phyloP scores from a whole-genome alignment of 1,140 invertebrate species.

The Drosophila tsacasi region DNA sequence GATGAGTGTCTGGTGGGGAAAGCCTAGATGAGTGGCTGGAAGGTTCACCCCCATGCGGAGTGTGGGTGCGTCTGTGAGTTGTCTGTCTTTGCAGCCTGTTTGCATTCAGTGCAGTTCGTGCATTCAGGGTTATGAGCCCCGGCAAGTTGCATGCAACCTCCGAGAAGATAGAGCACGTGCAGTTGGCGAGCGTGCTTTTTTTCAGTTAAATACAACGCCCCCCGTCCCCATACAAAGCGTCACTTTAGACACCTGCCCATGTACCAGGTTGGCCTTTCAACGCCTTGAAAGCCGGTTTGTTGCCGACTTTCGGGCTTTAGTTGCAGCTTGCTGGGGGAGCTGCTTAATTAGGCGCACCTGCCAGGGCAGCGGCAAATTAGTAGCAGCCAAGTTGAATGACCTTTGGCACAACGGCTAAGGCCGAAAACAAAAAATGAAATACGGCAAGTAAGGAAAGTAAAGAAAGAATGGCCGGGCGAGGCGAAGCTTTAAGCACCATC shows the following conservation, averaged over 20 bases:
- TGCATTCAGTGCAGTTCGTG: constrained; percentile 68
- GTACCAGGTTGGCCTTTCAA: constrained; percentile 42
- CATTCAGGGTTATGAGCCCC: constrained; percentile 78
- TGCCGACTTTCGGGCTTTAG: constrained; percentile 62
- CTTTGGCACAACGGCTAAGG: constrained; percentile 39
- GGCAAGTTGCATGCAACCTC: constrained; percentile 61
- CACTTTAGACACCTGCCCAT: constrained; percentile 78
- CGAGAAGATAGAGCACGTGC: constrained; percentile 70
- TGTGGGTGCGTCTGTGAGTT: constrained; percentile 65
- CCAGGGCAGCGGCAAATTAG: constrained; percentile 57
- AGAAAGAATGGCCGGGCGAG: constrained; percentile 26
- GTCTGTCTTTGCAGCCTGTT: constrained; percentile 55
- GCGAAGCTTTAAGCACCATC: constrained; percentile 6
- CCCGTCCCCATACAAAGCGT: constrained; percentile 59
- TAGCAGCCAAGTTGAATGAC: constrained; percentile 70
- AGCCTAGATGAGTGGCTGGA: background rate
- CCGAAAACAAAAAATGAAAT: constrained; percentile 24
- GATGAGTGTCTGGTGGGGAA: background rate
- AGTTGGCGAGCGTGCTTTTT: constrained; percentile 37
- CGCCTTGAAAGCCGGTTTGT: constrained; percentile 31
- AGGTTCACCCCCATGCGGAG: constrained; percentile 2
- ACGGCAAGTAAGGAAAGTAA: constrained; percentile 17
- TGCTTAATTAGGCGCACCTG: constrained; percentile 76
- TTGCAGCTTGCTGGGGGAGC: constrained; percentile 34
- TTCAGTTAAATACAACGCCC: constrained; percentile 28